A percentile compares a stretch with the other conserved stretches of the same genome.
Evolutionary conservation across 1,140 invertebrate species (phyloP).

Genomic region (Scaptodrosophila lebanonensis): DNA sequence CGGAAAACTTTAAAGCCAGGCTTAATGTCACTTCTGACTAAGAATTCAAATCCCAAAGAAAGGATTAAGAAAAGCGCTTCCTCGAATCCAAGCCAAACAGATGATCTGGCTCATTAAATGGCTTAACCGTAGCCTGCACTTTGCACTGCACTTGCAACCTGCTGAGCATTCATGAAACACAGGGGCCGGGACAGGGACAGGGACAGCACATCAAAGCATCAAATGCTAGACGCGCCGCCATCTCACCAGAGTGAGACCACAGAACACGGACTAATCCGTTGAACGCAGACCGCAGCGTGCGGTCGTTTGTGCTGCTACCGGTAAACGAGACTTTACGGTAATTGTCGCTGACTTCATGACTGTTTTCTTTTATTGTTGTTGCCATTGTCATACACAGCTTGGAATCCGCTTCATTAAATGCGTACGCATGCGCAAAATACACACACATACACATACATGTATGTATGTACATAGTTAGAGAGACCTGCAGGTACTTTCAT

Average conservation of each 20-base stretch:
- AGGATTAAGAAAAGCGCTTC: conserved; percentile 35
- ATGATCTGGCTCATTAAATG: conserved; percentile 72
- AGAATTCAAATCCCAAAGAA: conserved; percentile 26
- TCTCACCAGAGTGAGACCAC: too few species aligned
- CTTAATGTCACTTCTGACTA: conserved; percentile 45
- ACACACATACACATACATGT: neutral
- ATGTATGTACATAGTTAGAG: too few species aligned
- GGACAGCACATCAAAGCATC: conserved; percentile 32
- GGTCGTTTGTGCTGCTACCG: conserved; percentile 27
- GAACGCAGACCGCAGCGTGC: conserved; percentile 47
- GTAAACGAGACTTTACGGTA: conserved; percentile 48
- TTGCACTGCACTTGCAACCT: conserved; percentile 31
- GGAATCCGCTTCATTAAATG: conserved; percentile 16
- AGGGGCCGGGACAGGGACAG: too few species aligned
- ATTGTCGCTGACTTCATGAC: conserved; percentile 74
- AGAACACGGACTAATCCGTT: conserved; percentile 8
- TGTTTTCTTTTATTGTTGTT: conserved; percentile 22
- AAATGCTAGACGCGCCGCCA: conserved; percentile 23
- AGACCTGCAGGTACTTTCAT: too few species aligned
- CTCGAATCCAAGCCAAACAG: conserved; percentile 41
- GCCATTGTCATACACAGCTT: conserved; percentile 9
- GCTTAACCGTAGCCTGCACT: conserved; percentile 51
- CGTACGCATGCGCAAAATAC: conserved; percentile 6
- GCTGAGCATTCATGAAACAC: conserved; percentile 50
- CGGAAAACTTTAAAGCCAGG: too few species aligned